phyloP scores from a whole-genome alignment of 2,797 vertebrate genomes.

The Gymnopithys bicolor region DNA sequence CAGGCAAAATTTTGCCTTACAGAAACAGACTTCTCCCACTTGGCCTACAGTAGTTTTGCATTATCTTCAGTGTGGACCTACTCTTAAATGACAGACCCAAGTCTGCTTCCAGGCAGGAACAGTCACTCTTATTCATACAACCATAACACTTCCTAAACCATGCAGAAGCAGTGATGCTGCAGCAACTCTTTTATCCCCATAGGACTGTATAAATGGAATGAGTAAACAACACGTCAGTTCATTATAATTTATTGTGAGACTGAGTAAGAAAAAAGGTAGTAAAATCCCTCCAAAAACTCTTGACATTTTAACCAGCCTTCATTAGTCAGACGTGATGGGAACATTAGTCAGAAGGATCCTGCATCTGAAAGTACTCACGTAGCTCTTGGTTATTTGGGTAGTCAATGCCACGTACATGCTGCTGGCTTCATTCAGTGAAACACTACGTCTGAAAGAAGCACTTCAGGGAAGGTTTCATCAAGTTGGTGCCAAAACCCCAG shows the following conservation, averaged over 20 bases:
- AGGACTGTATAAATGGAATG: background rate
- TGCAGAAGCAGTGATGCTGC: background rate
- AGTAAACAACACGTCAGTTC: background rate
- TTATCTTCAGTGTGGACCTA: background rate
- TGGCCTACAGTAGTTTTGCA: background rate
- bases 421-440: background rate
- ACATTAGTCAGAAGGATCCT: constrained; percentile 17
- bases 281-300: background rate
- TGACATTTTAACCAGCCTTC: constrained; percentile 24
- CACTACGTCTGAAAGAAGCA: background rate
- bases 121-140: background rate
- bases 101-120: background rate
- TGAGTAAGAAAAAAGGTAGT: background rate
- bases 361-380: background rate
- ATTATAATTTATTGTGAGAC: background rate
- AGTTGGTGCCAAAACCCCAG: background rate
- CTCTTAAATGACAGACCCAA: background rate
- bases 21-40: background rate
- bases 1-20: background rate
- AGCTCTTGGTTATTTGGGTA: background rate
- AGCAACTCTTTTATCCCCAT: background rate
- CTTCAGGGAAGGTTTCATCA: background rate
- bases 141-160: background rate
- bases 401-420: rapidly evolving
- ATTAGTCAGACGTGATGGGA: constrained; percentile 11